Evolutionary conservation across 2,888 invertebrate species (phyloP), one percentile per base, ranked within the genome.

Genomic region (Acleris emargana): DNA sequence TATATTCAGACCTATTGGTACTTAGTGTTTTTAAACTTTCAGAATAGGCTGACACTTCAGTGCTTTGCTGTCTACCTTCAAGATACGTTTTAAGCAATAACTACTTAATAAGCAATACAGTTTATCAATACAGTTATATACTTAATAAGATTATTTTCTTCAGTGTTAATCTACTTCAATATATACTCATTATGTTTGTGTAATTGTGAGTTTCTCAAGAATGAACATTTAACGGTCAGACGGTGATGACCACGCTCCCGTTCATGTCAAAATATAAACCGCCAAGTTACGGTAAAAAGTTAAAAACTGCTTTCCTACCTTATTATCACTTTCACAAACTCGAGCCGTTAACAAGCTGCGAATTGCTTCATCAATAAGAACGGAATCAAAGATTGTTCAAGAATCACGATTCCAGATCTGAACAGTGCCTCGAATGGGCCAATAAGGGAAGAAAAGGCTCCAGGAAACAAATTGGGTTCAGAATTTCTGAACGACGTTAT

Each of bases 261-360:
- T 66, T 60, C 38, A 66, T 54, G 42, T 43, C 60, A 51, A 32
- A 51, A 50, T 55, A 50, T 38, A 58, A 53, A 54, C 25, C 50
- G 47, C 6, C 58, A 49, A 51, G 28, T 61, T 57, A 45, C 50
- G 55, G 55, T 57, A 60, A 66, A 66, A 66, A 61, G 55, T 43
- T 57, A 60, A 66, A 60, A 66, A 57, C 55, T 38, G 52, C 32
- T 53, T 28, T 38, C 22, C 22, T 16, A 16, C 25, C 57, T 57
- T 45, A 57, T 61, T 66, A 61, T 20, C 66, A 66, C 57, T 66
- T 64, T 64, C 60, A 43, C 50, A 55, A 45, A 51, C 51, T 60
- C 61, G 57, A 68, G 58, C 67, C 69, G 71, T 71, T 80, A 82
- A 83, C 81, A 76, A 83, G 81, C 78, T 79, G 82, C 79, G 82